These are phyloP conservation scores for Enteromius unitaeniatus DNA, from an alignment of 2,797 vertebrate genomes.

Conservation along the genomic window DNA sequence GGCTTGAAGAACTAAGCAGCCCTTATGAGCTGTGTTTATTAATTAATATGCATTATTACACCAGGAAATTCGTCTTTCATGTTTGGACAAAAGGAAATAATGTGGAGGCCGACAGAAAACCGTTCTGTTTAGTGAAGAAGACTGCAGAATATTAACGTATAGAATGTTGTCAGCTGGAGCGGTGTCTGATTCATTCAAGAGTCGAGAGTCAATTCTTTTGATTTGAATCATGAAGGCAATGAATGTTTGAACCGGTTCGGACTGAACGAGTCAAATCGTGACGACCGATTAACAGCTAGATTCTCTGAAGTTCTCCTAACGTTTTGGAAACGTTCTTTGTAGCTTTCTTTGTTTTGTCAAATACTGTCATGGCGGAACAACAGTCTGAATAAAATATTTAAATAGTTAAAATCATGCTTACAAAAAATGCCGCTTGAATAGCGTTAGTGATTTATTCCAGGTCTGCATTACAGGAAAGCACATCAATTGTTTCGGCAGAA, in stretches of 20 bases:
- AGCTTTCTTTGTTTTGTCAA: background rate
- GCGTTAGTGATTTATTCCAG: too few species aligned
- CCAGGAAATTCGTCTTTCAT: background rate
- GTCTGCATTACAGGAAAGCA: background rate
- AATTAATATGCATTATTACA: background rate
- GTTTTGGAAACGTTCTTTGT: background rate
- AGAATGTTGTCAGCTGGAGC: conserved; percentile 1
- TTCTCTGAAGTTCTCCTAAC: background rate
- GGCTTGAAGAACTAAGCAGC: background rate
- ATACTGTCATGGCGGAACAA: background rate
- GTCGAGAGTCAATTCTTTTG: background rate
- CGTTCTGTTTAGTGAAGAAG: background rate
- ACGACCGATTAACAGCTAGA: background rate
- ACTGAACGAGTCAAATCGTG: background rate
- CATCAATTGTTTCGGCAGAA: background rate
- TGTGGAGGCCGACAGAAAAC: background rate
- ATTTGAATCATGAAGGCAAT: background rate
- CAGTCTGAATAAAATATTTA: background rate
- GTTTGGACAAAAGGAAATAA: background rate
- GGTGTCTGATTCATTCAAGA: background rate
- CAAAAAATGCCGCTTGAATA: background rate
- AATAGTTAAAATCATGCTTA: background rate
- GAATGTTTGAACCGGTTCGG: background rate
- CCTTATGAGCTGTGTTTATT: background rate
- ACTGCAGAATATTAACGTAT: background rate